Conservation (phyloP, 2,888 invertebrate species). For the Leptinotarsa rubiginosa region DNA sequence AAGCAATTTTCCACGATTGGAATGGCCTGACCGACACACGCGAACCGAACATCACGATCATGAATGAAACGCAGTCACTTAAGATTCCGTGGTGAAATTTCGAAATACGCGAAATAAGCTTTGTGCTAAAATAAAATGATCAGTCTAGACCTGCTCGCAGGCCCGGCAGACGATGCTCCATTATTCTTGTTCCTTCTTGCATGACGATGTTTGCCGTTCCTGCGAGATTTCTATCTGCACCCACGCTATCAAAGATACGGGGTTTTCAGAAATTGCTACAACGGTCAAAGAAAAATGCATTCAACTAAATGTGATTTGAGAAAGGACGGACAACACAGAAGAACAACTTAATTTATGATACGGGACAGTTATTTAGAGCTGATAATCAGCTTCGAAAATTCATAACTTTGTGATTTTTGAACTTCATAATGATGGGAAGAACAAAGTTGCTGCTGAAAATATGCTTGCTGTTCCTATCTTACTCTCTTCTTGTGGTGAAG, state of each 20-base stretch:
- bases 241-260: slow-evolving; percentile 30
- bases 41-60: neutral
- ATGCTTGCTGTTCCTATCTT: too few relatives aligned
- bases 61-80: neutral
- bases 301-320: too few relatives aligned
- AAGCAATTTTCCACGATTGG: neutral
- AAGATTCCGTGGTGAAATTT: neutral
- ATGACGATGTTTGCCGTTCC: slow-evolving; percentile 23
- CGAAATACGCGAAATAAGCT: neutral
- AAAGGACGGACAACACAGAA: too few relatives aligned
- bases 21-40: neutral
- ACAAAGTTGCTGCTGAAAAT: too few relatives aligned
- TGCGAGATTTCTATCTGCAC: slow-evolving; percentile 33
- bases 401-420: too few relatives aligned
- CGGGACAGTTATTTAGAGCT: too few relatives aligned
- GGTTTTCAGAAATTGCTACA: neutral
- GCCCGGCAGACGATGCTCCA: slow-evolving; percentile 20
- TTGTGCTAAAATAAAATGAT: slow-evolving; percentile 16
- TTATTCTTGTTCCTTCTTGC: slow-evolving; percentile 41
- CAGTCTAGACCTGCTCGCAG: slow-evolving; percentile 23
- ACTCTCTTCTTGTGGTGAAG: too few relatives aligned
- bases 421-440: too few relatives aligned
- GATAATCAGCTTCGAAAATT: too few relatives aligned
- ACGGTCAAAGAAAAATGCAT: too few relatives aligned
- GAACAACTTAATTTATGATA: too few relatives aligned